These are phyloP conservation scores for Nesogale talazaci DNA, from an alignment of 2,113 vertebrate species.

Conservation along the genomic window DNA sequence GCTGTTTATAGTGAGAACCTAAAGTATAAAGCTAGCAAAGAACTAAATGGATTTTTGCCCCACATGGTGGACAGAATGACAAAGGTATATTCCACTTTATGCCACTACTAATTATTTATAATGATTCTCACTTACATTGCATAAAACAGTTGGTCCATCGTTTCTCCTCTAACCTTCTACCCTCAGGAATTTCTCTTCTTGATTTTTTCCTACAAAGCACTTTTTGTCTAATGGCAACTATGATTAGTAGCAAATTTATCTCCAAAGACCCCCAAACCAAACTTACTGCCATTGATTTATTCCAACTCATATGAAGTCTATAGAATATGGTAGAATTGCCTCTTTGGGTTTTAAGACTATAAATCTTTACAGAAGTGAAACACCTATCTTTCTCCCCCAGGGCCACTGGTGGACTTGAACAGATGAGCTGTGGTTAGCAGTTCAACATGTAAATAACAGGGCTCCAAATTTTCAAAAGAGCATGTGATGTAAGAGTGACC, in stretches of 20 bases:
- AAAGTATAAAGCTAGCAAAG: slow-evolving; percentile 55
- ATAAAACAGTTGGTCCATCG: neutral
- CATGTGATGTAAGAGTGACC: no score
- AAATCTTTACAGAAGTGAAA: no score
- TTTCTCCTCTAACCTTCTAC: neutral
- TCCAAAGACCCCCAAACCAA: no score
- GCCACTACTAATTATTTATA: slow-evolving; percentile 48
- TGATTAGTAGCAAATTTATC: slow-evolving; percentile 9
- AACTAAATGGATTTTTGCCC: slow-evolving; percentile 50
- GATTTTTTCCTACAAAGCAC: slow-evolving; percentile 19
- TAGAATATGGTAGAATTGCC: no score
- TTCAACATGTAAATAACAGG: no score
- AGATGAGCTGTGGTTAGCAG: no score
- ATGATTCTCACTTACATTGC: slow-evolving; percentile 18
- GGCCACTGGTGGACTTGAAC: no score
- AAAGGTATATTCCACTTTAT: slow-evolving; percentile 40
- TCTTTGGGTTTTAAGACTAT: no score
- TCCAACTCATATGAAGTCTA: no score
- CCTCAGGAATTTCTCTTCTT: neutral
- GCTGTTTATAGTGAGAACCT: slow-evolving; percentile 49
- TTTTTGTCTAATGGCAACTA: neutral
- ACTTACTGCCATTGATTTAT: no score
- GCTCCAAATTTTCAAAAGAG: no score
- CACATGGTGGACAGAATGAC: slow-evolving; percentile 34
- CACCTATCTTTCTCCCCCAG: no score